phyloP scores from a whole-genome alignment of 2,113 vertebrate genomes.

The Hipposideros armiger region DNA sequence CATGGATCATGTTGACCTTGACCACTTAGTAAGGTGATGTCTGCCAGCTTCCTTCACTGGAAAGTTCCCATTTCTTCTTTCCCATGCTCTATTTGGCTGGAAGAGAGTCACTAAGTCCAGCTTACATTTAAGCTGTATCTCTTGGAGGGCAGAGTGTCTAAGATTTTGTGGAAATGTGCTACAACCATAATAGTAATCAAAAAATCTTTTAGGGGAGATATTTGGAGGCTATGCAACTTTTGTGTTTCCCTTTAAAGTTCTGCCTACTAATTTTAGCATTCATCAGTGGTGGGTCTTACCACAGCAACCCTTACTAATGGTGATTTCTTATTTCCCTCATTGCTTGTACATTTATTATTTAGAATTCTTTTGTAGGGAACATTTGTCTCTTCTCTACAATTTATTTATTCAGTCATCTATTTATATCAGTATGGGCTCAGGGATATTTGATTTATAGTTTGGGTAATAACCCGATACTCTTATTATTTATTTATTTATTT shows the following conservation, averaged over 20 bases:
- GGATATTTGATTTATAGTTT: neutral
- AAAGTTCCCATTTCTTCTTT: neutral
- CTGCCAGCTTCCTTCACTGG: neutral
- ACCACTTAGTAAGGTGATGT: neutral
- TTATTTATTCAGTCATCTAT: neutral
- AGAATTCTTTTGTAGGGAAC: neutral
- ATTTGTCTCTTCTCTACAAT: neutral
- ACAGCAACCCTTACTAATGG: neutral
- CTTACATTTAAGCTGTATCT: rapidly evolving
- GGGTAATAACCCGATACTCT: neutral
- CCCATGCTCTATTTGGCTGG: neutral
- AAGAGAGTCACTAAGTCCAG: neutral
- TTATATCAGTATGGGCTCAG: neutral
- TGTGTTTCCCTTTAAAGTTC: neutral
- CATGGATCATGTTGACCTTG: rapidly evolving
- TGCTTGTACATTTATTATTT: neutral
- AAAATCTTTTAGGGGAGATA: neutral
- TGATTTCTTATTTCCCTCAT: neutral
- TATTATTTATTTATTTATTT: neutral
- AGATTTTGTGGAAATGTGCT: rapidly evolving
- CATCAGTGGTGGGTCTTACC: too few species aligned
- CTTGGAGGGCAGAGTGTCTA: neutral
- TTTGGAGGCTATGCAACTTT: rapidly evolving
- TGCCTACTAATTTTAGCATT: rapidly evolving
- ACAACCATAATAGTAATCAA: rapidly evolving